A percentile compares a stretch with the other conserved stretches of the same genome.
Evolutionary conservation across 2,888 invertebrate genomes (phyloP).

Genomic region (Xylota sylvarum): DNA sequence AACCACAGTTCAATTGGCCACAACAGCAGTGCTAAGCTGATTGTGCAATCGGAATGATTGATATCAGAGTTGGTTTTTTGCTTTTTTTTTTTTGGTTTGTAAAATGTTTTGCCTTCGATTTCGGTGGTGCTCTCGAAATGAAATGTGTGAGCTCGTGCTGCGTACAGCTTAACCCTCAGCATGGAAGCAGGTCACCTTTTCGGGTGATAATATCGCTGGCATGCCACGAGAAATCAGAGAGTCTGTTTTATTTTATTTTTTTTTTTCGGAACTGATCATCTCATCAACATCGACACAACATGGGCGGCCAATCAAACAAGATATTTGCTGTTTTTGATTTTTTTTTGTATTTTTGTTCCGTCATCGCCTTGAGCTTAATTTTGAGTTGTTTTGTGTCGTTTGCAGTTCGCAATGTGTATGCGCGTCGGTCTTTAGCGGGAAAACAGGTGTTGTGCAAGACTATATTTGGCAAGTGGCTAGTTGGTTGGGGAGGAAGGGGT

Average conservation of each 20-base stretch:
- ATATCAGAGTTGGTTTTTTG: constrained; percentile 29
- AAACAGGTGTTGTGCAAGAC: constrained; percentile 56
- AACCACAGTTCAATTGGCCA: constrained; percentile 50
- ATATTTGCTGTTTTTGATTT: constrained; percentile 20
- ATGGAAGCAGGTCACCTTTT: constrained; percentile 64
- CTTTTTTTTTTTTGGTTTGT: constrained; percentile 1
- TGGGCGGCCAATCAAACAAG: constrained; percentile 60
- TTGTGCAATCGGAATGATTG: constrained; percentile 70
- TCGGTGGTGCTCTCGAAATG: constrained; percentile 10
- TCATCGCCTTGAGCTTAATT: constrained; percentile 73
- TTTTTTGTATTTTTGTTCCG: constrained; percentile 30
- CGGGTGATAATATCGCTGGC: constrained; percentile 60
- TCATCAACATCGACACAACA: constrained; percentile 47
- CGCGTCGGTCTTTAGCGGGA: constrained; percentile 18
- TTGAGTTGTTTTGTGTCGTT: constrained; percentile 63
- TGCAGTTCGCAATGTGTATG: constrained; percentile 9
- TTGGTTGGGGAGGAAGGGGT: too few relatives aligned
- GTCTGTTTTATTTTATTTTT: background rate
- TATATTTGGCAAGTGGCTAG: constrained; percentile 28
- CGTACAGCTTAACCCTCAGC: constrained; percentile 64
- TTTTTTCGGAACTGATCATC: constrained; percentile 53
- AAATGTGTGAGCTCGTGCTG: constrained; percentile 57
- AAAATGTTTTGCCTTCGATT: constrained; percentile 24
- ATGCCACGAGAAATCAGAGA: constrained; percentile 20
- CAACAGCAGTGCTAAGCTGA: constrained; percentile 26